phyloP scores from a whole-genome alignment of 92 coral and sea anemone species.

The Siderastrea radians region DNA sequence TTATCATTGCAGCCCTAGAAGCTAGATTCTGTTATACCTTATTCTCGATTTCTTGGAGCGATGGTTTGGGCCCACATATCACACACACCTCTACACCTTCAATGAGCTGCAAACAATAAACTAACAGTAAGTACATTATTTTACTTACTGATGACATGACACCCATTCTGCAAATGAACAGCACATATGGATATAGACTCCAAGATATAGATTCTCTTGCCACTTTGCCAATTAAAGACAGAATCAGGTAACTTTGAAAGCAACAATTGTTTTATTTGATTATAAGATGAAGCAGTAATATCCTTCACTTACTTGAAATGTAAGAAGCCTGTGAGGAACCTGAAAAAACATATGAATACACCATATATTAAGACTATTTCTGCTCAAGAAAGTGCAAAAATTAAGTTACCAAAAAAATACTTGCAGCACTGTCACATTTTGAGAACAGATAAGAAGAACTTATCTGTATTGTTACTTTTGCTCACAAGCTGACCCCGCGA shows the following conservation, averaged over 20 bases:
- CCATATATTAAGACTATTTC: no score
- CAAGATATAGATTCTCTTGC: no score
- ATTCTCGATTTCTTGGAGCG: conserved; percentile 87
- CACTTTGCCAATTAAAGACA: background rate
- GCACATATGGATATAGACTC: no score
- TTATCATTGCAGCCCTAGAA: no score
- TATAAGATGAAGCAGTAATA: background rate
- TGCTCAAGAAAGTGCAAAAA: background rate
- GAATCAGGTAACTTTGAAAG: background rate
- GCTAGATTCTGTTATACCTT: conserved; percentile 59
- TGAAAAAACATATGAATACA: conserved; percentile 26
- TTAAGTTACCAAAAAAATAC: no score
- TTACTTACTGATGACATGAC: background rate
- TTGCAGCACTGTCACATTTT: no score
- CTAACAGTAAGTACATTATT: background rate
- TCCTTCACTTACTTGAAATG: conserved; percentile 85
- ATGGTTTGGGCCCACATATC: conserved; percentile 95
- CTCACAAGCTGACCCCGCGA: no score
- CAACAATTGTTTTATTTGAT: background rate
- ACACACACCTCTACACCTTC: conserved; percentile 98
- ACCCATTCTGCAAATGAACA: no score
- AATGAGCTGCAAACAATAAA: conserved; percentile 58
- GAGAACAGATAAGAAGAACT: no score
- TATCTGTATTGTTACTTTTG: no score
- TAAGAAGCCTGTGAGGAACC: conserved; percentile 95